Evolutionary conservation across 92 coral and sea anemone genomes (phyloP), one percentile per base, ranked within the genome.

Genomic region (Epizoanthus fatuus): DNA sequence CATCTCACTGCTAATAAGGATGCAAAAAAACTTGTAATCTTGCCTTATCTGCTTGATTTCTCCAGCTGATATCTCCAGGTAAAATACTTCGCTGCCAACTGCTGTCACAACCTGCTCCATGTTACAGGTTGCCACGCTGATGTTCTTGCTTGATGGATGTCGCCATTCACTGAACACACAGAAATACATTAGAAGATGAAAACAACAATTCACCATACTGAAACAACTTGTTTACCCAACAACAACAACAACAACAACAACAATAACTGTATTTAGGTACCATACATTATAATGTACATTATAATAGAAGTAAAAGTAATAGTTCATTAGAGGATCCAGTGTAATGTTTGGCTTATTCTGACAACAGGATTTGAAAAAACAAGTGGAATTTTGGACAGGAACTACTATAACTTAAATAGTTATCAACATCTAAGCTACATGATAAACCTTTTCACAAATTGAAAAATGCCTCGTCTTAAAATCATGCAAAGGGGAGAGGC

Each of bases 101-200:
- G 99, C 99, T 17, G 89, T 87, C 42, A 95, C 97, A 37, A 93
- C 95, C 81, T 97, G 99, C 59, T 90, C 95, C 32, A 86, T 75
- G 90, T 97, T 95, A 72, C 98, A 97, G 0, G 98, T 93, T n/a
- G 93, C 95, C 12, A 97, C 99, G n/a, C 99, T 97, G 86, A 97
- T 97, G 75, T 95, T 93, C 92, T 97, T 97, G 13, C 85, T 93
- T 22, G 93, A 77, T 5, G 93, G 90, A 69, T 95, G 99, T 22
- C 92, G 90, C 99, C 99, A 97, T 66, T 97, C 99, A 90, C 99
- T 96, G 86, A 35, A 74, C 71, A 66, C 44, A 72, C 39, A 59
- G 22, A 79, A 15, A 74, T 16, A 38, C 17, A 39, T 4, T 16
- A 0, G 47, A 44, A 44, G 14, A 49, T 60, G 15, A 25, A 16